Evolutionary conservation across 2,888 invertebrate genomes (phyloP).

Genomic region (Tridacna crocea): DNA sequence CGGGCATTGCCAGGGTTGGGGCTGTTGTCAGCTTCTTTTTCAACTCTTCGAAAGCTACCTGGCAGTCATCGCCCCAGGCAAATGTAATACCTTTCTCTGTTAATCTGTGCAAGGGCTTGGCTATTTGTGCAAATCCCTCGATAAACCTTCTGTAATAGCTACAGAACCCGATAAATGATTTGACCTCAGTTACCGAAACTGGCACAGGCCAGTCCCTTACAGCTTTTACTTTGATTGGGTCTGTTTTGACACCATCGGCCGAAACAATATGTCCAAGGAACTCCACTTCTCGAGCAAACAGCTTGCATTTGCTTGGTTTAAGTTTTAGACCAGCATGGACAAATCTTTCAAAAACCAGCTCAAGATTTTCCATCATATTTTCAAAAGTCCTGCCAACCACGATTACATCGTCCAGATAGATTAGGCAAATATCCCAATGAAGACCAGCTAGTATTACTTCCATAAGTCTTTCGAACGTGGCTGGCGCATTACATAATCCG

Average conservation of each 20-base stretch:
- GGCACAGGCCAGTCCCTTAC: slow-evolving; percentile 1
- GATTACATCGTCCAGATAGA: slow-evolving; percentile 37
- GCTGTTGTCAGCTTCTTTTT: no score
- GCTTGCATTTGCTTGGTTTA: no score
- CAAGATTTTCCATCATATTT: no score
- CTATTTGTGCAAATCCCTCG: neutral
- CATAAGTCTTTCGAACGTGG: slow-evolving; percentile 67
- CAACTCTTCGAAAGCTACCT: neutral
- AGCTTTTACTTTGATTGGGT: neutral
- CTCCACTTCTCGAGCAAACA: no score
- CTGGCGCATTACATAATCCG: slow-evolving; percentile 64
- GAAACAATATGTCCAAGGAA: slow-evolving; percentile 5
- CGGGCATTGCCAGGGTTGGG: no score
- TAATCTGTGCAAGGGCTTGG: no score
- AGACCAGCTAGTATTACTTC: slow-evolving; percentile 52
- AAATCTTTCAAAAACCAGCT: no score
- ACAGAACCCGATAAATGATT: slow-evolving; percentile 5
- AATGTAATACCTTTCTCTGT: neutral
- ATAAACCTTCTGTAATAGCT: slow-evolving; percentile 6
- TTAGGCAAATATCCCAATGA: slow-evolving; percentile 45
- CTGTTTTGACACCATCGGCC: neutral
- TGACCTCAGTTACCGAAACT: no score
- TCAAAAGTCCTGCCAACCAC: slow-evolving; percentile 19
- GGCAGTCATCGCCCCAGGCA: neutral
- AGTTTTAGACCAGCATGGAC: no score